A percentile compares a stretch with the other conserved stretches of the same genome.
These are phyloP conservation scores for Dryomyza anilis DNA, from an alignment of 2,888 invertebrate genomes.

Conservation along the genomic window DNA sequence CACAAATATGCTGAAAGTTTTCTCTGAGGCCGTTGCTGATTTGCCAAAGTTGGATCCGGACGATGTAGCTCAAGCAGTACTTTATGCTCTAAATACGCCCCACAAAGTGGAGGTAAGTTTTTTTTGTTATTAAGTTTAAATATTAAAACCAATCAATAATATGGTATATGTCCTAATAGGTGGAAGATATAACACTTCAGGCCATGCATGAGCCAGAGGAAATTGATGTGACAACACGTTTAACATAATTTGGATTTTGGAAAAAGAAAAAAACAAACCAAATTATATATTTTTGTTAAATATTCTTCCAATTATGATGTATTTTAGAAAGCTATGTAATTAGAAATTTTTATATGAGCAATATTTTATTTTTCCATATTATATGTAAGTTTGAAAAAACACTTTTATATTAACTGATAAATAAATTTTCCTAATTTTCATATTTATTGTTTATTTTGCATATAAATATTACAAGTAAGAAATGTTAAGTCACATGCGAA, in stretches of 20 bases:
- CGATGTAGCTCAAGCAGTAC: conserved; percentile 69
- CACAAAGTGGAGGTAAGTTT: conserved; percentile 65
- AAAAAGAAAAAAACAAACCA: background rate
- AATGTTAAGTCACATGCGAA: too few relatives aligned
- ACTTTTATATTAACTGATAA: background rate
- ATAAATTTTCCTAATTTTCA: background rate
- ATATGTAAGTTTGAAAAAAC: too few relatives aligned
- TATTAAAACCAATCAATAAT: background rate
- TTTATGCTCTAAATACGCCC: conserved; percentile 69
- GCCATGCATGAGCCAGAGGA: conserved; percentile 45
- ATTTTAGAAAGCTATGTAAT: background rate
- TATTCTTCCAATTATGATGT: background rate
- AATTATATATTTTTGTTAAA: background rate
- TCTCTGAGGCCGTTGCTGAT: conserved; percentile 52
- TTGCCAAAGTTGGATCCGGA: conserved; percentile 63
- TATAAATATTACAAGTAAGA: too few relatives aligned
- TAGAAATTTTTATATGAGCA: background rate
- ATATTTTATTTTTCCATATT: too few relatives aligned
- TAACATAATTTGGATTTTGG: background rate
- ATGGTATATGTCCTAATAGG: conserved; percentile 39
- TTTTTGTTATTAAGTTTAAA: background rate
- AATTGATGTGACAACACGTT: too few relatives aligned
- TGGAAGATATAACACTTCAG: conserved; percentile 58
- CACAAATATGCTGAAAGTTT: conserved; percentile 63
- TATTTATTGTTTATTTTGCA: background rate